phyloP scores from a whole-genome alignment of 2,888 invertebrate genomes.

The Rhingia rostrata region DNA sequence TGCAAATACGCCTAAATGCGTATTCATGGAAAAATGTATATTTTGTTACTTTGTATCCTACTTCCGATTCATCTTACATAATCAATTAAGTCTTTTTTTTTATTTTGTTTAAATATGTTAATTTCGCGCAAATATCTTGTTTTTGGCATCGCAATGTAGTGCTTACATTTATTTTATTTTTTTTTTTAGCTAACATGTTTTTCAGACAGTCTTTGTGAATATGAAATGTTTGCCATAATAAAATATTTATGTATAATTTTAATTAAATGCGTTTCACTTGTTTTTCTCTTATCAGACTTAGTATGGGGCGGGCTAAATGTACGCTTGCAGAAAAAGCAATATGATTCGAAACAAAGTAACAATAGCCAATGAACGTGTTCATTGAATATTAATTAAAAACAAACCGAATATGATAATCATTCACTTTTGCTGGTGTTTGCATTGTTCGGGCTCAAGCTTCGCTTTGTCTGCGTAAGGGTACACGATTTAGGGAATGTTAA shows the following conservation, averaged over 20 bases:
- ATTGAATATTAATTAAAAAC: no score
- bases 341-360: background rate
- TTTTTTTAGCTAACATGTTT: slow-evolving; percentile 27
- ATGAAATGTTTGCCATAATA: slow-evolving; percentile 8
- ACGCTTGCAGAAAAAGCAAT: background rate
- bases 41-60: background rate
- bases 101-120: slow-evolving; percentile 20
- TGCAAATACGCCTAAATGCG: background rate
- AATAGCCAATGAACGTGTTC: background rate
- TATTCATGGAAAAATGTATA: background rate
- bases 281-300: slow-evolving; percentile 46
- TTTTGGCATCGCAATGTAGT: slow-evolving; percentile 62
- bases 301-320: background rate
- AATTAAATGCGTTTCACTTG: slow-evolving; percentile 12
- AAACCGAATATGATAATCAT: no score
- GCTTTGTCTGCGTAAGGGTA: no score
- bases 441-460: no score
- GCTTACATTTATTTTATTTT: slow-evolving; percentile 39
- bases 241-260: slow-evolving; percentile 4
- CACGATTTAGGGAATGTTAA: slow-evolving; percentile 54
- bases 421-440: no score
- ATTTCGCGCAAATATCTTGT: slow-evolving; percentile 42
- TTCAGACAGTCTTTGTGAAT: slow-evolving; percentile 58
- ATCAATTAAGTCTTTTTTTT: slow-evolving; percentile 27
- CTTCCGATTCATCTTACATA: background rate